These are phyloP conservation scores for Mimachlamys varia DNA, from an alignment of 2,888 invertebrate genomes.

Conservation along the genomic window DNA sequence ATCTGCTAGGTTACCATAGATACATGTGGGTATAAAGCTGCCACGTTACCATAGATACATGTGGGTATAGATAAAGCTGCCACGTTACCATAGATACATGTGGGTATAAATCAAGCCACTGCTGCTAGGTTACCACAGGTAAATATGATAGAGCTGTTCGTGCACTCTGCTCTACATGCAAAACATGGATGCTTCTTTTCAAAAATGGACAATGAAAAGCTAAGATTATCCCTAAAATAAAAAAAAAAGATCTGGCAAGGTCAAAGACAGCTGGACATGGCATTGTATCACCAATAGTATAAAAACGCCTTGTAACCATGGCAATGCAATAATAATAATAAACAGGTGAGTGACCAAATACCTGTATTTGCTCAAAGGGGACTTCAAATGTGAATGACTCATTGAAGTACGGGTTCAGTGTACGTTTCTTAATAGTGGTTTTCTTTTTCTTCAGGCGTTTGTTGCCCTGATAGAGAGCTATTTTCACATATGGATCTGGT, in stretches of 20 bases:
- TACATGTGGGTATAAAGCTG: background rate
- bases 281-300: conserved; percentile 7
- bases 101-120: background rate
- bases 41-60: background rate
- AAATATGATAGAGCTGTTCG: background rate
- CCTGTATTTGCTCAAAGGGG: conserved; percentile 99
- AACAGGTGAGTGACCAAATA: conserved; percentile 79
- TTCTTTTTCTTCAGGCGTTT: conserved; percentile 99
- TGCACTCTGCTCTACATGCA: conserved; percentile 5
- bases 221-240: conserved; percentile 1
- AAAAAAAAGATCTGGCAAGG: background rate
- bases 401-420: conserved; percentile 99
- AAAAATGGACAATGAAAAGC: background rate
- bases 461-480: conserved; percentile 99
- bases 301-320: conserved; percentile 35
- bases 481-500: conserved; percentile 99
- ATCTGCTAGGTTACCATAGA: background rate
- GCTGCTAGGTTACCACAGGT: background rate
- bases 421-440: conserved; percentile 99
- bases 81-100: background rate
- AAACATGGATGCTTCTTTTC: background rate
- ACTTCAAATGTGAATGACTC: conserved; percentile 99
- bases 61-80: background rate
- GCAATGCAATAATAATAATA: conserved; percentile 32
- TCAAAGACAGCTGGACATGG: conserved; percentile 4